Base-by-base conservation (phyloP, 2,888 invertebrate species). In the Tillus elongatus region DNA sequence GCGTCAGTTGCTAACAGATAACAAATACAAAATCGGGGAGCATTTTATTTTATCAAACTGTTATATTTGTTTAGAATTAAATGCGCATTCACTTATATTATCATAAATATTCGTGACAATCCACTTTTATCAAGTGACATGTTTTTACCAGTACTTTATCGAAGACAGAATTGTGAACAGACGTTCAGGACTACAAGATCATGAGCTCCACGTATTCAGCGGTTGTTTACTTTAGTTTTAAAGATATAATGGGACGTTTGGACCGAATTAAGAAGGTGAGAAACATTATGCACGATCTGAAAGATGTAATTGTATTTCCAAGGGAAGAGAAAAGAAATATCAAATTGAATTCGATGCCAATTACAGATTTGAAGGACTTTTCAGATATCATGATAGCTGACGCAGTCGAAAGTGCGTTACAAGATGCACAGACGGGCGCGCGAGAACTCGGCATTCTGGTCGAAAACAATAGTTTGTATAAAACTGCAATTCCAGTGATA, bases 171-270 rank as follows among this genome's bases (percentile, higher is more conserved):
- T 16, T 33, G 33, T 24, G 33, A 33, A 33, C 33, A 33, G 24
- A 33, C 33, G 19, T 19, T 33, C 12, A 33, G 33, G 24, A 33
- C 33, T 9, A 33, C 19, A 12, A 33, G 19, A 33, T 33, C 33
- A 33, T 33, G 24, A 33, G 16, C 11, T 33, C 33, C 11, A 33
- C 33, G 12, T 33, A 33, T 33, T 33, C 24, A 19, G 19, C 33
- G 6, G 33, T 33, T 9, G 33, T 33, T 33, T 19, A 33, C 24
- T 33, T 33, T 35, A 13, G 27, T 35, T n/a, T 35, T 6, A 35
- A 35, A 14, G 35, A 29, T 35, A 29, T 35, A 28, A 26, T 35
- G 15, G 16, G 35, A 13, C 35, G 35, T 35, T 35, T 35, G 28
- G 29, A 35, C 27, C 8, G 15, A 15, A 29, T 27, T 29, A 29